phyloP scores from a whole-genome alignment of 2,113 vertebrate species.

The Ardeotis arabs region DNA sequence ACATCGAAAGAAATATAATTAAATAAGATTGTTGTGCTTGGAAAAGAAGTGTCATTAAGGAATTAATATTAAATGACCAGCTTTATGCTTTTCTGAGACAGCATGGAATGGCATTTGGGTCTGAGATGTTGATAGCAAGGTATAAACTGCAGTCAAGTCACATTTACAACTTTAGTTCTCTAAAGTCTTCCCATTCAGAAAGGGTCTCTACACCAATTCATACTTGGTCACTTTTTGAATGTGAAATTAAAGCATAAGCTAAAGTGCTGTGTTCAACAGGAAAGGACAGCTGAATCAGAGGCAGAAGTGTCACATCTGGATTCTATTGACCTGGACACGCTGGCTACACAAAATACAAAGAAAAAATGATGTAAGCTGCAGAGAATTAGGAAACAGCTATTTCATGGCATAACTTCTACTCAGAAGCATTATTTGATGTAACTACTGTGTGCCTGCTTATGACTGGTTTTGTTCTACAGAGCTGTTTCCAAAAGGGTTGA shows the following conservation, averaged over 20 bases:
- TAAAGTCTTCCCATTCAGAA: not conserved
- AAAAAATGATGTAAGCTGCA: not conserved
- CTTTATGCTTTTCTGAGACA: not conserved
- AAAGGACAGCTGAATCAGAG: not conserved
- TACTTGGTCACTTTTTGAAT: not conserved
- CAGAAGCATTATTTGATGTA: not conserved
- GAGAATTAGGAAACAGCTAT: not conserved
- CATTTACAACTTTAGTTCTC: not conserved
- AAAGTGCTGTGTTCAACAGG: not conserved
- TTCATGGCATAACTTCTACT: not conserved
- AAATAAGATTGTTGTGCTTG: not conserved
- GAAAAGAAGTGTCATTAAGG: not conserved
- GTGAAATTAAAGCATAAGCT: not conserved
- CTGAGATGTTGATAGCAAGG: not conserved
- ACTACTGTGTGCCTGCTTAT: not conserved
- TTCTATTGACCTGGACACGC: not conserved
- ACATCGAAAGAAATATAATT: not conserved
- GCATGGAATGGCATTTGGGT: not conserved
- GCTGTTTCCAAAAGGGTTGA: not conserved
- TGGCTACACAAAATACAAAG: not conserved
- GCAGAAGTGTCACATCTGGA: not conserved
- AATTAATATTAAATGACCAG: not conserved
- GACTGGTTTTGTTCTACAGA: not conserved
- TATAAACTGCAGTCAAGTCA: slow-evolving; percentile 2
- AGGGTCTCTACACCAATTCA: not conserved